Evolutionary conservation across 2,797 vertebrate species (phyloP), one percentile per base, ranked within the genome.

Genomic region (Sebastes melanostomus): DNA sequence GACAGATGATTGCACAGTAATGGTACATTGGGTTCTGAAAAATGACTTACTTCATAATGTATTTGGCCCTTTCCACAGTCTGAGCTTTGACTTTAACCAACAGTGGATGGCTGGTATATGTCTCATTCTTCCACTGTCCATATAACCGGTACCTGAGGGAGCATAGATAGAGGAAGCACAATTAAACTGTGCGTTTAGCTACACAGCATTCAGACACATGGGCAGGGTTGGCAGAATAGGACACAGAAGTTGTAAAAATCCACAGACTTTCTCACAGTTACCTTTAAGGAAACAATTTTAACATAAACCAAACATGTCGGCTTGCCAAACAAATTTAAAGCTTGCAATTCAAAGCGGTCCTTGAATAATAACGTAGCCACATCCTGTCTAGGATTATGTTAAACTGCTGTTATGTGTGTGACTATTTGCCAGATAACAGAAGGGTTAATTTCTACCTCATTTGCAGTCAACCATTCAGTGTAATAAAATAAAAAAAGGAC

Each of bases 71-170:
- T 92, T 99, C 98, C 89, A 99, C 97, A 54, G 98, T 98, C 88
- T 99, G 98, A 92, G 98, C 98, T 96, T 99, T 99, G 89, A 99
- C 97, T 95, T 98, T 99, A 82, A 99, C 98, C 85, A 99, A 92
- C 80, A 99, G 95, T 0, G 98, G 97, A 85, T 99, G 98, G 88
- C 96, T 97, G 30, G 96, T 96, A 66, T 99, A 99, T 0, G 98
- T 99, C 94, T 99, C 98, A 12, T 99, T 99, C 94, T 99, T 99
- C 98, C 98, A 99, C 3, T 99, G 98, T 9, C 98, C 98, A 77
- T 99, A 99, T 27, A 99, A 95, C 75, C 98, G 98, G 86, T 99
- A 99, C 94, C 98, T 99, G 81, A 59, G 56, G 66, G 63, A 66
- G 20, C 22, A 69, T 0, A 62, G 9, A 80, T 2, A 32, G 8